Percentiles rank a stretch among this genome's conserved stretches.
Conservation (phyloP, 1,140 invertebrate genomes). For the Calosoma granatense region DNA sequence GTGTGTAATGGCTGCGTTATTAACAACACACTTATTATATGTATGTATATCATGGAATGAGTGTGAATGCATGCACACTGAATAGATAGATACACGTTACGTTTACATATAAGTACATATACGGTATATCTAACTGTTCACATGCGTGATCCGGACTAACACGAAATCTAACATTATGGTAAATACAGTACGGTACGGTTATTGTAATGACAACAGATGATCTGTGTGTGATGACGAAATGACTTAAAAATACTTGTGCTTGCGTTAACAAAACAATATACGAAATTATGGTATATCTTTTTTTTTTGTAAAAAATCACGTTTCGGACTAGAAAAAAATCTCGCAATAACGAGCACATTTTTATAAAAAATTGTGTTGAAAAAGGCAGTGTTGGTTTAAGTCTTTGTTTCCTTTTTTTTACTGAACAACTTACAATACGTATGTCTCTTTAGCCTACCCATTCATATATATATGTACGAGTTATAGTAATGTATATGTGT, state of each 20-base stretch:
- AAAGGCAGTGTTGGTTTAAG: conserved; percentile 8
- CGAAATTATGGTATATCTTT: not conserved
- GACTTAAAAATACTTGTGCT: not conserved
- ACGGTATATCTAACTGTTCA: too few relatives aligned
- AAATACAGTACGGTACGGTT: not conserved
- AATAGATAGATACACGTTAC: too few relatives aligned
- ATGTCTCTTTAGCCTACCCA: too few relatives aligned
- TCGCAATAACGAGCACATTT: not conserved
- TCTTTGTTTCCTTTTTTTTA: conserved; percentile 3
- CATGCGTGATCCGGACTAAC: too few relatives aligned
- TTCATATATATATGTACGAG: too few relatives aligned
- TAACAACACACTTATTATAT: too few relatives aligned
- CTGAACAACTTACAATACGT: not conserved
- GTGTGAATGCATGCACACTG: too few relatives aligned
- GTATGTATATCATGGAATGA: too few relatives aligned
- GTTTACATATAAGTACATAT: too few relatives aligned
- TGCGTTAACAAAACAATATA: conserved; percentile 1
- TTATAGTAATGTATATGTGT: too few relatives aligned
- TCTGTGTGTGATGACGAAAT: not conserved
- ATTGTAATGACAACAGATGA: too few relatives aligned
- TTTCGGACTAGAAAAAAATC: conserved; percentile 7
- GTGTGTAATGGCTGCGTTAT: too few relatives aligned
- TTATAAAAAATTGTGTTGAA: conserved; percentile 1
- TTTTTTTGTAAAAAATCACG: conserved; percentile 3
- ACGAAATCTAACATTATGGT: not conserved